These are phyloP conservation scores for Porphyrio hochstetteri DNA, from an alignment of 2,113 vertebrate species.

Conservation along the genomic window DNA sequence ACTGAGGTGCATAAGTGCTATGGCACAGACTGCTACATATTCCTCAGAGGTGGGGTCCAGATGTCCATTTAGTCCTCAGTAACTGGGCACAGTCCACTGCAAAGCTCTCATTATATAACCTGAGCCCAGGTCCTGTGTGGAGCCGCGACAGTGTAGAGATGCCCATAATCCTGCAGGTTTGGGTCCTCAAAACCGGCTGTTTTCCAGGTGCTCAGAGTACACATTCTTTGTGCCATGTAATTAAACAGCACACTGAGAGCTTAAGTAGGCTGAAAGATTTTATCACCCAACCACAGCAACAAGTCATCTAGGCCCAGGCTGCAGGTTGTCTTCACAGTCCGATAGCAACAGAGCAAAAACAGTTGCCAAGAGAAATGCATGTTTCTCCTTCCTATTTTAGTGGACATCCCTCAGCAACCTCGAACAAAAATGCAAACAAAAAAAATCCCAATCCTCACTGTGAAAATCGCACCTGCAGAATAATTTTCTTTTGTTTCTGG, in stretches of 20 bases:
- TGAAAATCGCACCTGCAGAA: background rate
- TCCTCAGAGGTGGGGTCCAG: background rate
- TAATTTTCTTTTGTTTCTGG: background rate
- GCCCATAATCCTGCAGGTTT: background rate
- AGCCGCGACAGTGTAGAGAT: fast-evolving
- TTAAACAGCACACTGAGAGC: background rate
- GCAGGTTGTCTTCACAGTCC: background rate
- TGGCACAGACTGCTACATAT: fast-evolving
- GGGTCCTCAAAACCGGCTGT: background rate
- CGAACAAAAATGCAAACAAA: background rate
- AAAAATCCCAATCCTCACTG: background rate
- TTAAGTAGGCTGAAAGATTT: background rate
- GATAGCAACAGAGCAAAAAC: fast-evolving
- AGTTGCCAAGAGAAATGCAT: background rate
- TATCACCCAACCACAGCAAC: background rate
- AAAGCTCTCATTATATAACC: background rate
- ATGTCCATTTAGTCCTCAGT: background rate
- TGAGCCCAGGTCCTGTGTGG: background rate
- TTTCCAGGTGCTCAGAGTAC: background rate
- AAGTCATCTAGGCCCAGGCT: background rate
- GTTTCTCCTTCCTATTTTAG: background rate
- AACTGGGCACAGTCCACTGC: background rate
- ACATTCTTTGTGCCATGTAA: background rate
- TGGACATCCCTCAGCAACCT: background rate
- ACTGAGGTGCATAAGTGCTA: background rate